Evolutionary conservation across 2,797 vertebrate species (phyloP), one percentile per base, ranked within the genome.

Genomic region (Botia almorhae): DNA sequence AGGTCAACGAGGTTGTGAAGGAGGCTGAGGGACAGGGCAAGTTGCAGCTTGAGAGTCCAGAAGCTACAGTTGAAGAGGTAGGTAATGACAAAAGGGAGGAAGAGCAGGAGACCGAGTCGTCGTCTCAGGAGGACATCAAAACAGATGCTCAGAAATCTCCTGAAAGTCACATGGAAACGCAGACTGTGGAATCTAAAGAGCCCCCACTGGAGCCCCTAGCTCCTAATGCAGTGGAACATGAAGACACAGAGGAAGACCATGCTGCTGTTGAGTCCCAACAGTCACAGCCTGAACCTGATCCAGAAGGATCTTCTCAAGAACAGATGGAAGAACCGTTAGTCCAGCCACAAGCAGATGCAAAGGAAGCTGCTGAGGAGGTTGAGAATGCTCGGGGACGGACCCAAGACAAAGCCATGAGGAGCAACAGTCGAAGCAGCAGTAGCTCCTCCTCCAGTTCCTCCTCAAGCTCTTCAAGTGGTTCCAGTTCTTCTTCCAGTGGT

Each of bases 381-480:
- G 84, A 90, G 0, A 80, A 92, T 85, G 90, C 91, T 83, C 29
- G 93, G 19, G 94, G 93, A 69, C 89, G 91, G 53, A 91, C 91
- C 90, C 93, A 95, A 88, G 88, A 94, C 81, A 91, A 90, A 72
- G 87, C 90, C 76, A 96, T 95, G 80, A 87, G 88, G 65, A 94
- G 11, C 67, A 88, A 96, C 88, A 94, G 91, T 78, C 95, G 92
- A 83, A 94, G 91, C 83, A 94, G 93, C 65, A 72, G 64, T 64
- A 64, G 33, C 63, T 64, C 63, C 53, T 94, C 93, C 11, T 91
- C 90, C 46, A 92, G 90, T 80, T 96, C 96, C 53, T 97, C 96
- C 33, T 96, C 95, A 46, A 95, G 94, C 85, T 95, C 93, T 0
- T 85, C 78, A 36, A 73, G 50, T 48, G 65, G 65, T 14, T 69